Conservation (phyloP, 1,140 invertebrate genomes). For the Drusus annulatus region DNA sequence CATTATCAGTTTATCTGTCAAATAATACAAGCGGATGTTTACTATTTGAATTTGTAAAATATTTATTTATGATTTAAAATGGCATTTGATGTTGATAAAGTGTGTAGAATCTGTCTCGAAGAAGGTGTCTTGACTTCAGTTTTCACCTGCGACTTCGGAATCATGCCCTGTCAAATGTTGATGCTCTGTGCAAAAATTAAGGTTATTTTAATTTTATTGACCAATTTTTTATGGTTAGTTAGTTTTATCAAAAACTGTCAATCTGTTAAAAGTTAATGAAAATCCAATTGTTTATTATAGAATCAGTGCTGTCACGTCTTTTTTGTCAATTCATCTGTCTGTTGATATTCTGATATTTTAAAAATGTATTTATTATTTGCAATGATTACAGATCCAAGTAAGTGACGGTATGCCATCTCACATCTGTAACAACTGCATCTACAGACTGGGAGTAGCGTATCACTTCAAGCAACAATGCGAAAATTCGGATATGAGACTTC, state of each 20-base stretch:
- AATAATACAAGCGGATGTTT: background rate
- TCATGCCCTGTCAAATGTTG: constrained; percentile 76
- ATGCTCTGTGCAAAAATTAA: constrained; percentile 77
- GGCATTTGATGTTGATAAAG: constrained; percentile 65
- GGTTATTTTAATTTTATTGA: constrained; percentile 62
- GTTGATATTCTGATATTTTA: no score
- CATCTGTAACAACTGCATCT: constrained; percentile 78
- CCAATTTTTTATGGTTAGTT: background rate
- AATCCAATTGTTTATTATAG: no score
- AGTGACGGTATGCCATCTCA: constrained; percentile 77
- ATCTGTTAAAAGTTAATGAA: no score
- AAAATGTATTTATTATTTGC: constrained; percentile 5
- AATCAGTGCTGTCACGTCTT: no score
- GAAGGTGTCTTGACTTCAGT: constrained; percentile 75
- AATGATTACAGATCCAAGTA: constrained; percentile 71
- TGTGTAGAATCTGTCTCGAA: constrained; percentile 77
- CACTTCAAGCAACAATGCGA: constrained; percentile 80
- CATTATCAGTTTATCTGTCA: no score
- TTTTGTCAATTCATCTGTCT: no score
- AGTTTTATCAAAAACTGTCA: no score
- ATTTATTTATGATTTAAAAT: constrained; percentile 42
- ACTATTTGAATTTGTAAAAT: constrained; percentile 25
- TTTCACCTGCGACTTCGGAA: constrained; percentile 76
- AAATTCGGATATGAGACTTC: constrained; percentile 74
- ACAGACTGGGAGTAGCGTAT: constrained; percentile 76